A percentile compares a stretch with the other conserved stretches of the same genome.
These are phyloP conservation scores for Solenopsis invicta DNA, from an alignment of 1,140 invertebrate species.

Conservation along the genomic window DNA sequence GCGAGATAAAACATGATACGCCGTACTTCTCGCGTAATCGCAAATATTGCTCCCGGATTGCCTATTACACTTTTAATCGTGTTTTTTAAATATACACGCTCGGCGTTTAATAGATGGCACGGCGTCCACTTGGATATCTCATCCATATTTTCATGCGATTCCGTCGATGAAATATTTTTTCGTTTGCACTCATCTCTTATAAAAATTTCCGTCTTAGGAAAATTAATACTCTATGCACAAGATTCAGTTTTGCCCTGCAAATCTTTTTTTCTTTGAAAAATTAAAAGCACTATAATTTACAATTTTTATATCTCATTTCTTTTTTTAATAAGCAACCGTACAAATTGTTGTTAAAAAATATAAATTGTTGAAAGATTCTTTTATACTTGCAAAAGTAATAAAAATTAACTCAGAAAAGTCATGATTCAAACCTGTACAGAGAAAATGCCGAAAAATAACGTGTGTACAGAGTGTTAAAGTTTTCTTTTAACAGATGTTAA, in stretches of 20 bases:
- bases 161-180: not conserved
- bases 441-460: too few relatives aligned
- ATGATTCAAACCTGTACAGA: too few relatives aligned
- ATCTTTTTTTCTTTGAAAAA: too few relatives aligned
- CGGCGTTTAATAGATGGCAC: constrained; percentile 35
- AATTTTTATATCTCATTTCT: too few relatives aligned
- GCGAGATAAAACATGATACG: not conserved
- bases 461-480: not conserved
- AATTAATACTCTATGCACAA: not conserved
- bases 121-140: not conserved
- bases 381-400: too few relatives aligned
- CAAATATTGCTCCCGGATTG: constrained; percentile 51
- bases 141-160: constrained; percentile 2
- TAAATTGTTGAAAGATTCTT: too few relatives aligned
- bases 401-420: too few relatives aligned
- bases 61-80: constrained; percentile 53
- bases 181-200: not conserved
- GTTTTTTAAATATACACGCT: constrained; percentile 36
- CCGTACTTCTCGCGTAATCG: constrained; percentile 58
- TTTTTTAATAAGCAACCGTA: too few relatives aligned
- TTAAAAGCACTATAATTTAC: too few relatives aligned
- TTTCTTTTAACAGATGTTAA: not conserved
- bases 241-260: too few relatives aligned
- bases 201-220: not conserved
- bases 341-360: too few relatives aligned